Percentiles rank a stretch among this genome's conserved stretches.
Evolutionary conservation across 2,113 vertebrate species (phyloP).

Genomic region (Aegithalos caudatus): DNA sequence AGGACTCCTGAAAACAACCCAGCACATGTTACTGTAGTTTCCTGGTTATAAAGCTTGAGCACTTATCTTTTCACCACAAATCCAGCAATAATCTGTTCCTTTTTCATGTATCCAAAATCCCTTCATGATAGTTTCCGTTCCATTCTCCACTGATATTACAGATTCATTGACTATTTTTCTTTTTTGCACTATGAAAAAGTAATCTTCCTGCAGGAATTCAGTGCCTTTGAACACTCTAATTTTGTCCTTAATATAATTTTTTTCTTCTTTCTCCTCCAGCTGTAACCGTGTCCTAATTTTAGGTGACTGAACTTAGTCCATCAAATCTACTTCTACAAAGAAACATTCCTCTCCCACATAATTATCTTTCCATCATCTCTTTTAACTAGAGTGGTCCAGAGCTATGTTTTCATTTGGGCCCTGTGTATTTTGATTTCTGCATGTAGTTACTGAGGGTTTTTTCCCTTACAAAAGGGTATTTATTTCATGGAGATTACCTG

Average conservation of each 20-base stretch:
- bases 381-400: background rate
- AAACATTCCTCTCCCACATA: background rate
- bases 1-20: background rate
- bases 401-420: background rate
- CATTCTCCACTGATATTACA: background rate
- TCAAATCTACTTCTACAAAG: background rate
- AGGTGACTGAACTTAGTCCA: background rate
- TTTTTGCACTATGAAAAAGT: background rate
- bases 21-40: background rate
- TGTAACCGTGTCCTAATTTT: background rate
- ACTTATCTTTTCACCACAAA: background rate
- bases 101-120: background rate
- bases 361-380: background rate
- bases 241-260: background rate
- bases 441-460: background rate
- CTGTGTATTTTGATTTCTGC: background rate
- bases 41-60: background rate
- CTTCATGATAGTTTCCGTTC: background rate
- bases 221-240: background rate
- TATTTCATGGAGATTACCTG: background rate
- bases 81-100: background rate
- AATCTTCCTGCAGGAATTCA: background rate
- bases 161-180: background rate
- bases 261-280: background rate
- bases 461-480: background rate